A percentile compares a stretch with the other conserved stretches of the same genome.
phyloP scores from a whole-genome alignment of 2,797 vertebrate species.

The Melanotaenia boesemani region DNA sequence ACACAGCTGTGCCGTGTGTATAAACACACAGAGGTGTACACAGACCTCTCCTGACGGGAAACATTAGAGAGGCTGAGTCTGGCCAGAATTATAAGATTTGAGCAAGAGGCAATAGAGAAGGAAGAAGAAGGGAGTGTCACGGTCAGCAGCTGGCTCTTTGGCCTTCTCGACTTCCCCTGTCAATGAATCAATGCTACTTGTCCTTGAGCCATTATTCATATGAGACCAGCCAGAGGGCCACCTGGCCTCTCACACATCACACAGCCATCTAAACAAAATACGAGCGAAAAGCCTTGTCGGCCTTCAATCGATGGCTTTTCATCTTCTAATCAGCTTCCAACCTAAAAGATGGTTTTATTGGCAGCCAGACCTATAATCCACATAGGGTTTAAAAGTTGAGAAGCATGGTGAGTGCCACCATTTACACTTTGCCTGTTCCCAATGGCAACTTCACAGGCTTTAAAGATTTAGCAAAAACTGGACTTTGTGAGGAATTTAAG shows the following conservation, averaged over 20 bases:
- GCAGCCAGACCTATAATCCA: slow-evolving; percentile 52
- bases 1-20: slow-evolving; percentile 73
- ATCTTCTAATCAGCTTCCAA: slow-evolving; percentile 72
- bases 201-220: slow-evolving; percentile 80
- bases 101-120: slow-evolving; percentile 39
- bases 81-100: slow-evolving; percentile 52
- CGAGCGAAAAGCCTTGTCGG: slow-evolving; percentile 42
- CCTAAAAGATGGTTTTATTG: slow-evolving; percentile 45
- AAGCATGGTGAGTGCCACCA: slow-evolving; percentile 26
- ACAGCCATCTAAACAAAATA: slow-evolving; percentile 54
- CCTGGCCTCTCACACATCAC: slow-evolving; percentile 56
- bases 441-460: slow-evolving; percentile 2
- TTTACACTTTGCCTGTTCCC: slow-evolving; percentile 21
- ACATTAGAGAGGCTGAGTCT: slow-evolving; percentile 33
- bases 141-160: slow-evolving; percentile 73
- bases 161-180: slow-evolving; percentile 65
- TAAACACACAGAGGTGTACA: slow-evolving; percentile 40
- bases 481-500: slow-evolving; percentile 38
- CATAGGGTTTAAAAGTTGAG: slow-evolving; percentile 55
- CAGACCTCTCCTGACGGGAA: slow-evolving; percentile 34
- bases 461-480: slow-evolving; percentile 6
- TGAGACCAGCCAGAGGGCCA: slow-evolving; percentile 40
- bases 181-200: slow-evolving; percentile 77
- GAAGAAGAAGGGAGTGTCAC: slow-evolving; percentile 50
- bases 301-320: slow-evolving; percentile 68